phyloP scores from a whole-genome alignment of 2,113 vertebrate genomes.

The Cricetomys ansorgei region DNA sequence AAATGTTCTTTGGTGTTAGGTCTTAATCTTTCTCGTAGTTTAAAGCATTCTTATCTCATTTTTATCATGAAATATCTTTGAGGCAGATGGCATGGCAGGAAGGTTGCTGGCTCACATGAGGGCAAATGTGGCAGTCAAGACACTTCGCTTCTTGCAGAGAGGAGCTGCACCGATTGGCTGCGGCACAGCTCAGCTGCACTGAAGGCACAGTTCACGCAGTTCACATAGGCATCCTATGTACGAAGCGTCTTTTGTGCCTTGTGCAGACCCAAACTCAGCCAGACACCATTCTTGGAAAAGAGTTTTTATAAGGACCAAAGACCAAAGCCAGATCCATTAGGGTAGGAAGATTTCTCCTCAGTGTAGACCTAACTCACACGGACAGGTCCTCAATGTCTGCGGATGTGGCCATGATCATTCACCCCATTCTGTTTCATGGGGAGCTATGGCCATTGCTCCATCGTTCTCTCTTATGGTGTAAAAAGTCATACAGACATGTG shows the following conservation, averaged over 20 bases:
- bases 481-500: not conserved
- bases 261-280: not conserved
- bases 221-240: not conserved
- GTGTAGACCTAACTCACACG: not conserved
- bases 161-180: not conserved
- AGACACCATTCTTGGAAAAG: not conserved
- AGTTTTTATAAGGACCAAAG: not conserved
- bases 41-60: constrained; percentile 35
- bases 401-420: not conserved
- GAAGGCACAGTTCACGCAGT: not conserved
- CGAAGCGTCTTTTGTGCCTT: not conserved
- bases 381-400: not conserved
- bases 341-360: not conserved
- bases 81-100: not conserved
- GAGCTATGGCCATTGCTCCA: too few species aligned
- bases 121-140: not conserved
- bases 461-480: not conserved
- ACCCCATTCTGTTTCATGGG: too few species aligned
- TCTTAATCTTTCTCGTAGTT: not conserved
- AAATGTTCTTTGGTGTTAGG: not conserved
- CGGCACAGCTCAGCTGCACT: not conserved
- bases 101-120: not conserved
- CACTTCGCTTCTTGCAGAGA: not conserved
- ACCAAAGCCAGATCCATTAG: not conserved
- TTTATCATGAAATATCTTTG: constrained; percentile 5